Conservation (phyloP, 2,888 invertebrate genomes). For the Metacarcinus magister region DNA sequence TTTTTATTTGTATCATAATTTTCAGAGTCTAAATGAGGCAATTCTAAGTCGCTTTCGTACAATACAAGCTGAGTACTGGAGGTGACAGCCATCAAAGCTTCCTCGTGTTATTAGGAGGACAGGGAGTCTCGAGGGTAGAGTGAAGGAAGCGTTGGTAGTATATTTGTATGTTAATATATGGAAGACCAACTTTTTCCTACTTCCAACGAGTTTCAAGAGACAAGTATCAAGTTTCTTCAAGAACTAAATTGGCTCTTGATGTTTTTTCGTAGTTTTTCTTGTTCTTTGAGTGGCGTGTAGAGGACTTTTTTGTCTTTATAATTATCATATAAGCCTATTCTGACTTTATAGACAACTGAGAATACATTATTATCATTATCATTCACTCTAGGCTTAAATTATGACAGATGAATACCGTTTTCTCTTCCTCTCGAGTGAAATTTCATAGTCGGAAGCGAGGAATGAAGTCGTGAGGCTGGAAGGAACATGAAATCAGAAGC, state of each 20-base stretch:
- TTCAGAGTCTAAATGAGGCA: too few relatives aligned
- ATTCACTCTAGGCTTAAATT: too few relatives aligned
- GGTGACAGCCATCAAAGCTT: not conserved
- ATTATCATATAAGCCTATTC: not conserved
- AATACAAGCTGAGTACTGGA: not conserved
- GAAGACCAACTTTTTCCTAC: not conserved
- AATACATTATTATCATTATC: too few relatives aligned
- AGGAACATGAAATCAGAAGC: not conserved
- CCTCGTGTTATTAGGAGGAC: not conserved
- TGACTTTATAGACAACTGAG: too few relatives aligned
- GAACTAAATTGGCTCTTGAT: constrained; percentile 26
- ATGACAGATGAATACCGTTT: too few relatives aligned
- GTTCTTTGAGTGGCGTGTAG: not conserved
- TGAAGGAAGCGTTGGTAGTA: not conserved
- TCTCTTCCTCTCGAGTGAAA: too few relatives aligned
- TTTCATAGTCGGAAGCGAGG: not conserved
- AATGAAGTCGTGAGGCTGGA: not conserved
- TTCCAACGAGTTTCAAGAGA: not conserved
- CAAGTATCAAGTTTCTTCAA: constrained; percentile 8
- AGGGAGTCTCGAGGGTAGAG: not conserved
- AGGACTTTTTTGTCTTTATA: too few relatives aligned
- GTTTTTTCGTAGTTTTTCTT: not conserved
- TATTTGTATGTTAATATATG: constrained; percentile 1
- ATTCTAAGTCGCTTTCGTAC: too few relatives aligned
- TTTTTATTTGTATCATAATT: not conserved